phyloP scores from a whole-genome alignment of 2,113 vertebrate species.

The Nettapus auritus region DNA sequence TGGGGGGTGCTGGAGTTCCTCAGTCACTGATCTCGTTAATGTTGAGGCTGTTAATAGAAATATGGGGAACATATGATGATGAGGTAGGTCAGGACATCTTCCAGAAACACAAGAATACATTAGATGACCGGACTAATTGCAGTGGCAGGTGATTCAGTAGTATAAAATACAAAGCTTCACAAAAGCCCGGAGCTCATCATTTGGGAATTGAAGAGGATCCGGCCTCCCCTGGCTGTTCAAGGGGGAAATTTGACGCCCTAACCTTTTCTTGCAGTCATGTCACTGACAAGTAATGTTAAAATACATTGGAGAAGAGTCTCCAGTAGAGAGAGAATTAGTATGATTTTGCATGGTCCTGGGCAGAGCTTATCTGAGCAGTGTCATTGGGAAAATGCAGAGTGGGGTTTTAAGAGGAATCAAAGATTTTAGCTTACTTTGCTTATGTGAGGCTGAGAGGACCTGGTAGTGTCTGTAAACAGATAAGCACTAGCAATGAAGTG shows the following conservation, averaged over 20 bases:
- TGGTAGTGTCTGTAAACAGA: background rate
- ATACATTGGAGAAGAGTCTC: background rate
- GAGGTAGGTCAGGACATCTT: background rate
- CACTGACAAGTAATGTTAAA: background rate
- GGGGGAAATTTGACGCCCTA: rapidly evolving
- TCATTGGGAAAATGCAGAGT: background rate
- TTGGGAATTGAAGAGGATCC: background rate
- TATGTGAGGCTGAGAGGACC: background rate
- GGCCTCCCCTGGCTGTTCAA: rapidly evolving
- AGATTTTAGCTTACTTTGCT: background rate
- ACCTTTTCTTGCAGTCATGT: background rate
- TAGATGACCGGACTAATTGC: background rate
- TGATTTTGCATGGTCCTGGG: background rate
- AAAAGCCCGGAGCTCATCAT: background rate
- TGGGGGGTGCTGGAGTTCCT: background rate
- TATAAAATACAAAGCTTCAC: background rate
- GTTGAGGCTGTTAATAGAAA: background rate
- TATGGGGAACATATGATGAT: background rate
- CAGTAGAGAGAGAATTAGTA: background rate
- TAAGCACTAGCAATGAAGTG: background rate
- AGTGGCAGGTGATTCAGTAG: background rate
- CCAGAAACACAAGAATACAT: background rate
- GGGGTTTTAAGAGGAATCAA: background rate
- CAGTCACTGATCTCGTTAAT: background rate
- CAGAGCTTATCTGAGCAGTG: background rate